Evolutionary conservation across 2,888 invertebrate genomes (phyloP), one percentile per base, ranked within the genome.

Genomic region (Tuta absoluta): DNA sequence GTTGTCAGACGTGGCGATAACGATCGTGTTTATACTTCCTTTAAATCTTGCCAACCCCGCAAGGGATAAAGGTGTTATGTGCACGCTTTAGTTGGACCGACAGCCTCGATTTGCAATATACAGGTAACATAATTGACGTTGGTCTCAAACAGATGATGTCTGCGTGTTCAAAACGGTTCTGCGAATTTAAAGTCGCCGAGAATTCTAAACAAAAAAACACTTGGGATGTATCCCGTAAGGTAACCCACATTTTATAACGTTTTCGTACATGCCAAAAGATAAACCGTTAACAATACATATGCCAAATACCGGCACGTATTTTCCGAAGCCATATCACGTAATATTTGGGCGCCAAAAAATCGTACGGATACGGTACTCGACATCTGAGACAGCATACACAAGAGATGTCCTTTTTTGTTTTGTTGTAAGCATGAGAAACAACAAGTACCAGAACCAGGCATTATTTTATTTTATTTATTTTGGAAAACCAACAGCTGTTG

Each of bases 241-340:
- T 23, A 48, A 60, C 60, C 60, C 21, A 60, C 24, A 60, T 60
- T 23, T 56, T 19, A 53, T 28, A 56, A n/a, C 11, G 8, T 51
- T 60, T 60, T 60, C 33, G n/a, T 33, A 49, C 61, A 61, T 61
- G 61, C 28, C 61, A 61, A 61, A 60, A 61, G 64, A 24, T 67
- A 65, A 33, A 69, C 73, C 71, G 73, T 73, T 72, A 69, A 63
- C 57, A 56, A 53, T 19, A 5, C 10, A 41, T 23, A 33, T 12
- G 41, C 12, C 37, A 14, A 37, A 38, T 38, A 59, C 38, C 59
- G 41, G 23, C 38, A 12, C 12, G 59, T 37, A 24, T 33, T 48
- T 49, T 33, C 8, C 8, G 48, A 48, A 63, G 21, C 48, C 53
- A 33, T 58, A 28, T 57, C 57, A 63, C 57, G 57, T 63, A 56